phyloP scores from a whole-genome alignment of 2,113 vertebrate genomes.

The Hippolais icterina region DNA sequence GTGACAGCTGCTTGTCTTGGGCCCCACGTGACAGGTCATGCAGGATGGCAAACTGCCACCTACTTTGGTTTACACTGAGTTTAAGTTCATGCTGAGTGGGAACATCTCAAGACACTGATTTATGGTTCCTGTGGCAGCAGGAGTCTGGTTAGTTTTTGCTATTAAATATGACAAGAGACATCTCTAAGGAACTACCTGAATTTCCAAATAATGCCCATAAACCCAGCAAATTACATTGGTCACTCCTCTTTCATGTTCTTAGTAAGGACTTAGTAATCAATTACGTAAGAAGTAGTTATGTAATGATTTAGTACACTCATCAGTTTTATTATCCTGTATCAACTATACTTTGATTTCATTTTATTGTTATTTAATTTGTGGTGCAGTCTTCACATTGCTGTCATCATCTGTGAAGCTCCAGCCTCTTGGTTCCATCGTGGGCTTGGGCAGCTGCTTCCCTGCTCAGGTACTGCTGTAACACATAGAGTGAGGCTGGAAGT shows the following conservation, averaged over 20 bases:
- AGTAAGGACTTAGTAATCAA: background rate
- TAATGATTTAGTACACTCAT: background rate
- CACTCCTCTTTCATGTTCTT: background rate
- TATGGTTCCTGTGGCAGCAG: background rate
- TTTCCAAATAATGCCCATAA: background rate
- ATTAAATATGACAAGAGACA: background rate
- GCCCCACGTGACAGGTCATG: accelerated
- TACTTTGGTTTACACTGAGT: background rate
- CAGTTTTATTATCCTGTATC: background rate
- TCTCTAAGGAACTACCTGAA: background rate
- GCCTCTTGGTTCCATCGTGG: background rate
- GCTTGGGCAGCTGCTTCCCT: background rate
- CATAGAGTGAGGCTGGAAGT: background rate
- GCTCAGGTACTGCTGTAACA: background rate
- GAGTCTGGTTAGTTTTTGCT: background rate
- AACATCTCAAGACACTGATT: background rate
- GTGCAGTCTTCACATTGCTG: background rate
- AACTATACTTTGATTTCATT: background rate
- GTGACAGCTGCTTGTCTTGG: background rate
- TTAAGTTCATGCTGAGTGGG: accelerated
- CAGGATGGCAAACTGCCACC: background rate
- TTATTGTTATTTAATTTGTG: background rate
- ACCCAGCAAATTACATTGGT: background rate
- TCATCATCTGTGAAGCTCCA: background rate
- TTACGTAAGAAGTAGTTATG: background rate